A percentile compares a stretch with the other conserved stretches of the same genome.
phyloP scores from a whole-genome alignment of 2,113 vertebrate species.

The Phrynosoma platyrhinos region DNA sequence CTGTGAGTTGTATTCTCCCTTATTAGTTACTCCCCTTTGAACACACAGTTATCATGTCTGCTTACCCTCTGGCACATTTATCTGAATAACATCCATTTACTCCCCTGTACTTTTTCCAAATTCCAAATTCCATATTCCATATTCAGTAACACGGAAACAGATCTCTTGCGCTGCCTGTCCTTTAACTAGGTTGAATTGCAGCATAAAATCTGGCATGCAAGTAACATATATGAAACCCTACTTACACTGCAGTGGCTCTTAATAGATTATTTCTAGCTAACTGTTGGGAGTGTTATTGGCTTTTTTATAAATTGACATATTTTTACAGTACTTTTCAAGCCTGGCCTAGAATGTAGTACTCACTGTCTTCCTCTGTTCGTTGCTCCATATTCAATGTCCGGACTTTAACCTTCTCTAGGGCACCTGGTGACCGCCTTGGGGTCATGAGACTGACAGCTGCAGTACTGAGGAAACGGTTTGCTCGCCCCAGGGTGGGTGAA shows the following conservation, averaged over 20 bases:
- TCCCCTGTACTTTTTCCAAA: not conserved
- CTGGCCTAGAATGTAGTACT: constrained; percentile 62
- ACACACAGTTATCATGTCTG: not conserved
- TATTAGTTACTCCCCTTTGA: not conserved
- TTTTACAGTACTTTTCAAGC: not conserved
- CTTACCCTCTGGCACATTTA: not conserved
- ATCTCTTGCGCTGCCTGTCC: too few relatives aligned
- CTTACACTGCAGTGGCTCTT: not conserved
- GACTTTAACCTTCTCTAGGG: constrained; percentile 92
- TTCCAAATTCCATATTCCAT: not conserved
- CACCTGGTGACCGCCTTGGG: constrained; percentile 86
- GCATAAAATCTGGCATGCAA: not conserved
- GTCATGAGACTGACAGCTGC: constrained; percentile 96
- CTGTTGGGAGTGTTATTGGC: not conserved
- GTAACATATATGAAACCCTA: not conserved
- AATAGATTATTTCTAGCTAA: not conserved
- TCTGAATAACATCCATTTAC: not conserved
- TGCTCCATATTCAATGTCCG: constrained; percentile 90
- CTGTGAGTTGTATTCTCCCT: not conserved
- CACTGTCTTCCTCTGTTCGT: constrained; percentile 94
- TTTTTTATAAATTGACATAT: not conserved
- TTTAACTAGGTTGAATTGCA: not conserved
- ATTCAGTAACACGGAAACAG: not conserved
- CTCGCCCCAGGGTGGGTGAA: constrained; percentile 94
- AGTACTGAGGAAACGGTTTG: constrained; percentile 96